These are phyloP conservation scores for Columbina picui DNA, from an alignment of 2,113 vertebrate genomes.

Conservation along the genomic window DNA sequence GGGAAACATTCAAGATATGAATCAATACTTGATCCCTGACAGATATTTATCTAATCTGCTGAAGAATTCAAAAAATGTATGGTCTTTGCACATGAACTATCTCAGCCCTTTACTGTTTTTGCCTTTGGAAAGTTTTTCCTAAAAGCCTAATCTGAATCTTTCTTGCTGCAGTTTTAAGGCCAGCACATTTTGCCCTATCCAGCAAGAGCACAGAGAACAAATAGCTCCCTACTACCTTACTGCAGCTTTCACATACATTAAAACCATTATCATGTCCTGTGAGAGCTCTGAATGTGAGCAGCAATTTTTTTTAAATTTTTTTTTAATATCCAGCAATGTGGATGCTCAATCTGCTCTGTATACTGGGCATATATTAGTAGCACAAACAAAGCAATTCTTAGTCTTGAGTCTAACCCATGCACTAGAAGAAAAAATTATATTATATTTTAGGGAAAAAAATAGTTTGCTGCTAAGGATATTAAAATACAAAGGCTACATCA, in stretches of 20 bases:
- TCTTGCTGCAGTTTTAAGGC: not conserved
- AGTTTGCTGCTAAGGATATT: not conserved
- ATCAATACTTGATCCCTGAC: not conserved
- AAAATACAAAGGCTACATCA: not conserved
- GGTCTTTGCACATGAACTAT: not conserved
- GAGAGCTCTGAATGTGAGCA: not conserved
- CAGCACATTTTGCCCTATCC: not conserved
- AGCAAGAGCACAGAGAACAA: not conserved
- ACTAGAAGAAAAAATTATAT: not conserved
- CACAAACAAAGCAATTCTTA: not conserved
- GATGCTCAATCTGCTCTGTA: not conserved
- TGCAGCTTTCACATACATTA: not conserved
- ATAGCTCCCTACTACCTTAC: not conserved
- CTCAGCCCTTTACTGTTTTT: not conserved
- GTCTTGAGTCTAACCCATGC: accelerated
- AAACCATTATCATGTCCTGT: not conserved
- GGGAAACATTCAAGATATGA: not conserved
- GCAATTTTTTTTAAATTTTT: not conserved
- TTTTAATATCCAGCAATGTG: not conserved
- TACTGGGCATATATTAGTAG: not conserved
- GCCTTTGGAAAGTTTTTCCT: not conserved
- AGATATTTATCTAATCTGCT: not conserved
- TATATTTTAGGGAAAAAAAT: not conserved
- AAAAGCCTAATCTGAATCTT: not conserved
- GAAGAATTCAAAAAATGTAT: not conserved